Evolutionary conservation across 2,888 invertebrate genomes (phyloP), one percentile per base, ranked within the genome.

Genomic region (Rhimphoctona megacephalus): DNA sequence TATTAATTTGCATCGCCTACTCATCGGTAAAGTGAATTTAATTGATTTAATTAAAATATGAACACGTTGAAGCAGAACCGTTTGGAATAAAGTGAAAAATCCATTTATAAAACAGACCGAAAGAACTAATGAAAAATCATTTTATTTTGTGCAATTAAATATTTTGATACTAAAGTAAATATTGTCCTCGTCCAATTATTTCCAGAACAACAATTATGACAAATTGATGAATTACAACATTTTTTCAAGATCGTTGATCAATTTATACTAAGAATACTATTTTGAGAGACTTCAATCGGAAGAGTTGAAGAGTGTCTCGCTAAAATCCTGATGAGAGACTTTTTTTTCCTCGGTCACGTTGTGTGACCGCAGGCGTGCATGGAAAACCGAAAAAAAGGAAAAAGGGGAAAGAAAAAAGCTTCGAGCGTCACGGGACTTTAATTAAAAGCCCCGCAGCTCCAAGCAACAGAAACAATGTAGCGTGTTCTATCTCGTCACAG

Each of bases 391-490:
- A 17, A 61, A 72, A 36, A 30, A 49, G 22, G 0, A 39, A 49
- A 33, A 64, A 61, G 25, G 36, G 33, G 66, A n/a, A 61, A 73
- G 73, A 64, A 84, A 84, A 82, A 49, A 36, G 76, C 66, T 73
- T 30, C 25, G 30, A 78, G 72, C 30, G 49, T 61, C 17, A 49
- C 25, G 25, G 33, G 36, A 85, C 89, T 93, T 93, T 92, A 91
- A 93, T 92, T 92, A 92, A 92, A 92, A 92, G 88, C 89, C 86
- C 86, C 66, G 87, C 79, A 86, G 87, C 81, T 81, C 77, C 61
- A 66, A 78, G 88, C 39, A 78, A 80, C 86, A 84, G 81, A 89
- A 90, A 92, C 91, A 91, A 92, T 92, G 88, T 85, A 74, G 85
- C 70, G 90, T n/a, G n/a, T 92, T 92, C 90, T 90, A 87, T 89